phyloP scores from a whole-genome alignment of 2,797 vertebrate species.

The Aeoliscus strigatus region DNA sequence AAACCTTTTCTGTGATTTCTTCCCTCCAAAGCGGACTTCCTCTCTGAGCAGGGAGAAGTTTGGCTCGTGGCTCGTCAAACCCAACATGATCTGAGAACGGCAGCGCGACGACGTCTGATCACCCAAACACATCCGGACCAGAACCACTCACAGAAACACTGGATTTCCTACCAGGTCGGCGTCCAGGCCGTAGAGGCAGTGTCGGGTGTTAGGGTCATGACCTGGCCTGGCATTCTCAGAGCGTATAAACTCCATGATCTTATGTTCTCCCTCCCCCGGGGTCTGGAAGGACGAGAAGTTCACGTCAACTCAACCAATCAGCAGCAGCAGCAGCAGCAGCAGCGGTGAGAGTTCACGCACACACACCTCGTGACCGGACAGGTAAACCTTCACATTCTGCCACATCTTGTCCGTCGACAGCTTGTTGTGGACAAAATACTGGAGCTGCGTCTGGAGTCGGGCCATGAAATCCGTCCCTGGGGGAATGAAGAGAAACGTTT shows the following conservation, averaged over 20 bases:
- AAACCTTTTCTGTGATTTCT: conserved; percentile 92
- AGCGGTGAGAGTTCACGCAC: neutral
- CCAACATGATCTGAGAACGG: conserved; percentile 90
- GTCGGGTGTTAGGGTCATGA: conserved; percentile 93
- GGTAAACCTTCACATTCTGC: conserved; percentile 89
- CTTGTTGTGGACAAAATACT: conserved; percentile 97
- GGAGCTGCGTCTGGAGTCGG: conserved; percentile 92
- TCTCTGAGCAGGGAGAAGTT: conserved; percentile 97
- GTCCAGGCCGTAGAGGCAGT: conserved; percentile 98
- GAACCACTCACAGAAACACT: no score
- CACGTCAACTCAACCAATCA: neutral
- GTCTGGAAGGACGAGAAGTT: conserved; percentile 69
- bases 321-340: neutral
- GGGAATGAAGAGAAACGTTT: conserved; percentile 7
- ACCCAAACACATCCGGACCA: no score
- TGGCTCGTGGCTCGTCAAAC: conserved; percentile 95
- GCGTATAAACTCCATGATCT: conserved; percentile 99
- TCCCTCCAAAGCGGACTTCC: conserved; percentile 97
- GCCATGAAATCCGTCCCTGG: conserved; percentile 96
- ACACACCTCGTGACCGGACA: conserved; percentile 96
- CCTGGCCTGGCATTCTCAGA: conserved; percentile 84
- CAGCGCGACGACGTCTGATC: neutral
- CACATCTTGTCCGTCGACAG: conserved; percentile 91
- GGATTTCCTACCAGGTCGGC: conserved; percentile 97
- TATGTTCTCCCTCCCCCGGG: conserved; percentile 97